phyloP scores from a whole-genome alignment of 92 coral and sea anemone species.

The Pocillopora grandis region DNA sequence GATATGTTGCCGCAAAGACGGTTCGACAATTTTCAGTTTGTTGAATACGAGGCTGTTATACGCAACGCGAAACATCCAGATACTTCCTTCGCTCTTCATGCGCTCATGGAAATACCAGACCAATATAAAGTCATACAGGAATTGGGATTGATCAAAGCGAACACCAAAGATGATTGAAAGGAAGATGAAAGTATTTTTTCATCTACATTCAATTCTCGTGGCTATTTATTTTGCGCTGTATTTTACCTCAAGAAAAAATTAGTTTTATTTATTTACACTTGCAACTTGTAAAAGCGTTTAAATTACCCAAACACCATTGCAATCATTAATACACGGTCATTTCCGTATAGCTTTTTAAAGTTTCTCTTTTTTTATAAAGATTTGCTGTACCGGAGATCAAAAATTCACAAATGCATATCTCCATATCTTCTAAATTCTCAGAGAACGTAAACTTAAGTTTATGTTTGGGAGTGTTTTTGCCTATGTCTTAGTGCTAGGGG shows the following conservation, averaged over 20 bases:
- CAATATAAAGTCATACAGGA: constrained; percentile 79
- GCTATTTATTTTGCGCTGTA: too few species aligned
- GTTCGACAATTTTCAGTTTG: constrained; percentile 96
- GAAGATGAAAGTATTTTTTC: background rate
- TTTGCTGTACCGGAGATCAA: too few species aligned
- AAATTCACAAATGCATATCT: too few species aligned
- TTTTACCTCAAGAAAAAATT: constrained; percentile 10
- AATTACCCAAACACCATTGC: too few species aligned
- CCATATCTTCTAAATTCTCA: too few species aligned
- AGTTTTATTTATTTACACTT: constrained; percentile 7
- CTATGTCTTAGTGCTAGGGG: too few species aligned
- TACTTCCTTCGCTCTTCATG: constrained; percentile 89
- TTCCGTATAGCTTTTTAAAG: too few species aligned
- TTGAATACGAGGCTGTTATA: constrained; percentile 72
- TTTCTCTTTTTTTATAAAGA: too few species aligned
- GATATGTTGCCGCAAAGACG: constrained; percentile 81
- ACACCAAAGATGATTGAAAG: background rate
- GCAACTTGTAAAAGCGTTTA: background rate
- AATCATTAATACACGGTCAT: too few species aligned
- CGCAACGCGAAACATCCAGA: constrained; percentile 73
- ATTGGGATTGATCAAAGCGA: constrained; percentile 59
- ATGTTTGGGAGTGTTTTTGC: too few species aligned
- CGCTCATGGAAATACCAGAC: constrained; percentile 97
- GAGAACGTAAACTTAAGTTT: too few species aligned
- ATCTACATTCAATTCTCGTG: too few species aligned